A percentile compares a stretch with the other conserved stretches of the same genome.
Conservation (phyloP, 1,140 invertebrate species). For the Microplitis demolitor region DNA sequence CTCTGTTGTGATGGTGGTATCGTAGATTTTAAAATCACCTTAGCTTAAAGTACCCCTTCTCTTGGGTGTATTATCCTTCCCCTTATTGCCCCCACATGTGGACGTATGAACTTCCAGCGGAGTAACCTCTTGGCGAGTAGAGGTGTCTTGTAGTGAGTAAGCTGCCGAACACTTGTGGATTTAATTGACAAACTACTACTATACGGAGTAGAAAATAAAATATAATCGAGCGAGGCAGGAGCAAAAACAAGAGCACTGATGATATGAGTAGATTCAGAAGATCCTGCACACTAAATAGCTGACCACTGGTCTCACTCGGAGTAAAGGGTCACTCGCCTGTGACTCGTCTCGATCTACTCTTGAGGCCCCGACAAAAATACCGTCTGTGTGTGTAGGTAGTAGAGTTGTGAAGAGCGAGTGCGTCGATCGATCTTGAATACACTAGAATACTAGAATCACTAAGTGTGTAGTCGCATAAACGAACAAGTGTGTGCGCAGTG, state of each 20-base stretch:
- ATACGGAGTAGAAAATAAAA: no score
- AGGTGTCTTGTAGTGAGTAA: no score
- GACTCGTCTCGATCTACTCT: no score
- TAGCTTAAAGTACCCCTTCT: conserved; percentile 31
- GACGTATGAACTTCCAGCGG: not conserved
- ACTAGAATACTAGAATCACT: conserved; percentile 38
- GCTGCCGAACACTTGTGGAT: not conserved
- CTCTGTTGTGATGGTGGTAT: conserved; percentile 43
- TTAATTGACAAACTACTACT: not conserved
- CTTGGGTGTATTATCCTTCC: conserved; percentile 16
- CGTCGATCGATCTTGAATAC: conserved; percentile 47
- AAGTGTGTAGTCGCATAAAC: conserved; percentile 41
- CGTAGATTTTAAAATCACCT: conserved; percentile 45
- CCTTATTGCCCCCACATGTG: conserved; percentile 24
- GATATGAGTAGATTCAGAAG: no score
- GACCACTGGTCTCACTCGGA: no score
- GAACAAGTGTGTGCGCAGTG: conserved; percentile 49
- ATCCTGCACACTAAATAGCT: no score
- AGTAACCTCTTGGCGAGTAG: not conserved
- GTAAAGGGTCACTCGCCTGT: no score
- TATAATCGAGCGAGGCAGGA: no score
- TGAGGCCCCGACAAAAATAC: no score
- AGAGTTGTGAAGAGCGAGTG: conserved; percentile 14
- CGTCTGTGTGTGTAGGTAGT: not conserved
- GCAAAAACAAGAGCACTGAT: no score